Evolutionary conservation across 64 coral and sea anemone genomes (phyloP).

Genomic region (Anthopleura sola): DNA sequence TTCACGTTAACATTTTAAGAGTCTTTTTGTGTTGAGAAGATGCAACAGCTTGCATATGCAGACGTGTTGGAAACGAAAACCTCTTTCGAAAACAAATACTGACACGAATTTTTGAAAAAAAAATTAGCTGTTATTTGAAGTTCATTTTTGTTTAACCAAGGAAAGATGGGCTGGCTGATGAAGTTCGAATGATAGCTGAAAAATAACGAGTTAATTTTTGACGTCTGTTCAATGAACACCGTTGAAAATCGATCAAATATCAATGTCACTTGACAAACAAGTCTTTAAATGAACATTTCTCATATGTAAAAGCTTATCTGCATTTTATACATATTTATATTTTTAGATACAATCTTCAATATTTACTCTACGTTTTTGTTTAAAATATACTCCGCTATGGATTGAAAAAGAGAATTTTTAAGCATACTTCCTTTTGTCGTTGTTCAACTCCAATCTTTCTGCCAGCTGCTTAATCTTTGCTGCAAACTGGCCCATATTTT

Average conservation of each 20-base stretch:
- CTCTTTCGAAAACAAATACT: too few relatives aligned
- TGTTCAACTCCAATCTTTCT: conserved; percentile 8
- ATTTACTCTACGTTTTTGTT: neutral
- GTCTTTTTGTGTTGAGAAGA: too few relatives aligned
- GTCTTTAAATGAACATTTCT: too few relatives aligned
- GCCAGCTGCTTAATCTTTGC: conserved; percentile 4
- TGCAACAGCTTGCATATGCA: too few relatives aligned
- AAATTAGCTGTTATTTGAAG: too few relatives aligned
- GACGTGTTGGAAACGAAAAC: too few relatives aligned
- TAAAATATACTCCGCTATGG: neutral
- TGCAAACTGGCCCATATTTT: conserved; percentile 1
- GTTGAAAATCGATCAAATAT: neutral
- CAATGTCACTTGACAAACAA: neutral
- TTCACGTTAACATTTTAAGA: too few relatives aligned
- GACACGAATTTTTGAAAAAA: too few relatives aligned
- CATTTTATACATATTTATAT: neutral
- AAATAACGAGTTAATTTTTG: neutral
- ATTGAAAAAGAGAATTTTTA: neutral
- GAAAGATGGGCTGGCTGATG: too few relatives aligned
- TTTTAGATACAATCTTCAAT: neutral
- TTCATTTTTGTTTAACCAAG: too few relatives aligned
- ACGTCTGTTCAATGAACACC: neutral
- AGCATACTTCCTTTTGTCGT: neutral
- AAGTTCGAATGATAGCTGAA: too few relatives aligned
- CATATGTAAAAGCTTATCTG: neutral